These are phyloP conservation scores for Drosophila phalerata DNA, from an alignment of 2,888 invertebrate genomes.

Conservation along the genomic window DNA sequence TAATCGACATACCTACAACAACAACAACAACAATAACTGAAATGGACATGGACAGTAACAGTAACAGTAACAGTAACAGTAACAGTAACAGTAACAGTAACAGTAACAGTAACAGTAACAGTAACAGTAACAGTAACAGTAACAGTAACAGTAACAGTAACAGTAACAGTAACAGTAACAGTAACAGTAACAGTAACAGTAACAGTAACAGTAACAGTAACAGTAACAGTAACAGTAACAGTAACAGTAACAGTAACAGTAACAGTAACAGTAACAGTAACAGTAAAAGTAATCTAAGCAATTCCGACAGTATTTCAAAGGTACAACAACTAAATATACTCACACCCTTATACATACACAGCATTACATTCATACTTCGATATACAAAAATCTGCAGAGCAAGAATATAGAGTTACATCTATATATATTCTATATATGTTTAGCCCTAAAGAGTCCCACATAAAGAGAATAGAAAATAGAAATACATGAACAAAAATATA, in stretches of 20 bases:
- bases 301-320: slow-evolving; percentile 65
- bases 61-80: no score
- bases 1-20: slow-evolving; percentile 51
- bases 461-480: neutral
- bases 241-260: no score
- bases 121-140: no score
- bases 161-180: no score
- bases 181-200: no score
- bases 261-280: slow-evolving; percentile 28
- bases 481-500: neutral
- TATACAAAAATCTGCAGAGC: slow-evolving; percentile 17
- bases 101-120: no score
- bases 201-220: no score
- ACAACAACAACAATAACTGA: slow-evolving; percentile 12
- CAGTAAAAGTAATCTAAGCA: slow-evolving; percentile 50
- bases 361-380: slow-evolving; percentile 21
- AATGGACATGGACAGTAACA: slow-evolving; percentile 38
- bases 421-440: slow-evolving; percentile 23
- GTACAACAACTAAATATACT: slow-evolving; percentile 46
- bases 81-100: no score
- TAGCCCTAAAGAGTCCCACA: slow-evolving; percentile 8
- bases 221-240: no score
- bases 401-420: slow-evolving; percentile 36
- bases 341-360: slow-evolving; percentile 20
- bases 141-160: no score